These are phyloP conservation scores for Canis aureus DNA, from an alignment of 2,113 vertebrate species.

Conservation along the genomic window DNA sequence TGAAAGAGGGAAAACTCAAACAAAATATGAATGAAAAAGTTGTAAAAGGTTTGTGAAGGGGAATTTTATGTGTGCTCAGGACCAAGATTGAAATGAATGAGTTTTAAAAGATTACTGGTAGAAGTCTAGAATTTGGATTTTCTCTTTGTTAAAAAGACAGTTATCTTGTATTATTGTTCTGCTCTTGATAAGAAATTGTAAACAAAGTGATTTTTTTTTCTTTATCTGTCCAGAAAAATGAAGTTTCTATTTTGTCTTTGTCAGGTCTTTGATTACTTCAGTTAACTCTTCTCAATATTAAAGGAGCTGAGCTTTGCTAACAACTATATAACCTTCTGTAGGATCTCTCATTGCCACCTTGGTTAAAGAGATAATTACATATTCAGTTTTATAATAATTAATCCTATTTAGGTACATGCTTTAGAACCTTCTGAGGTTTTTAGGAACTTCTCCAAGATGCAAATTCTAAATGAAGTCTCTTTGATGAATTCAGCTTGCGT, in stretches of 20 bases:
- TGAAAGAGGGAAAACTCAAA: not conserved
- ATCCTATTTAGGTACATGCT: not conserved
- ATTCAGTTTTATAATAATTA: not conserved
- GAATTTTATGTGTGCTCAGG: not conserved
- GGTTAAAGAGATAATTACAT: not conserved
- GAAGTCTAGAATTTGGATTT: not conserved
- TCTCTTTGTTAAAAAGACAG: not conserved
- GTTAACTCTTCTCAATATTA: not conserved
- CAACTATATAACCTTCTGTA: not conserved
- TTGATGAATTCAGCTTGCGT: not conserved
- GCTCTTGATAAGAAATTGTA: not conserved
- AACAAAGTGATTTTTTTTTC: not conserved
- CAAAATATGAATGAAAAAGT: not conserved
- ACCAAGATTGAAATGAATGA: not conserved
- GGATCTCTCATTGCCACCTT: not conserved
- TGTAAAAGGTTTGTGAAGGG: not conserved
- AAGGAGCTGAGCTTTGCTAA: not conserved
- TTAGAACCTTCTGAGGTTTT: not conserved
- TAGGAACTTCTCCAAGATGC: not conserved
- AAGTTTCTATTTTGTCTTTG: not conserved
- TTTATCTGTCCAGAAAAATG: not conserved
- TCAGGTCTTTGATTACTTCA: not conserved
- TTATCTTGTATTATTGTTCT: not conserved
- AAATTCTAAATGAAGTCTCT: not conserved
- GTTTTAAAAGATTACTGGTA: not conserved